These are phyloP conservation scores for Cardinalis cardinalis DNA, from an alignment of 2,113 vertebrate genomes.

Conservation along the genomic window DNA sequence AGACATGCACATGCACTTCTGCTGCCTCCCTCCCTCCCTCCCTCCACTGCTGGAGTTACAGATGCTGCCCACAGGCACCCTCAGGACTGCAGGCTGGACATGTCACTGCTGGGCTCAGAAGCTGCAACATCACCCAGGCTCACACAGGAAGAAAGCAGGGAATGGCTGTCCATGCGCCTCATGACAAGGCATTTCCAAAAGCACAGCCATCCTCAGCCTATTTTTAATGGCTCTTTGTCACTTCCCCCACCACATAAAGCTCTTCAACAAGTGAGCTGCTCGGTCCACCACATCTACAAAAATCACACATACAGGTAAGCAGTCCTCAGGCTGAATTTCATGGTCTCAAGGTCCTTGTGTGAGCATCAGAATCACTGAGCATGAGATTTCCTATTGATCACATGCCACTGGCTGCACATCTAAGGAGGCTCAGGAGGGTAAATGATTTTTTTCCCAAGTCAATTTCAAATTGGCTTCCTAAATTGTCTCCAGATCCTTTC, in stretches of 20 bases:
- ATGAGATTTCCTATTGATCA: constrained; percentile 23
- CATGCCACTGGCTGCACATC: constrained; percentile 16
- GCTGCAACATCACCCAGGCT: background rate
- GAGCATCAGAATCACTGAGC: background rate
- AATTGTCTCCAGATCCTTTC: constrained; percentile 62
- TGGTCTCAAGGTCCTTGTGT: background rate
- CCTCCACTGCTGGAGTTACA: background rate
- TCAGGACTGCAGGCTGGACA: background rate
- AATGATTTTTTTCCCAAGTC: constrained; percentile 53
- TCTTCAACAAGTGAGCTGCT: background rate
- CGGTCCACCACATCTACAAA: background rate
- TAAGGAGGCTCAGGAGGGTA: constrained; percentile 32
- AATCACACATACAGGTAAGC: background rate
- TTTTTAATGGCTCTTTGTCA: background rate
- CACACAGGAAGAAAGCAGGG: rapidly evolving
- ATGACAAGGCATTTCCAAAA: background rate
- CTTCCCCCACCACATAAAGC: background rate
- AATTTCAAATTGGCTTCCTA: constrained; percentile 50
- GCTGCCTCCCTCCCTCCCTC: background rate
- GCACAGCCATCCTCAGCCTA: background rate
- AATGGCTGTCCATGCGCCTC: rapidly evolving
- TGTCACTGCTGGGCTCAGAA: background rate
- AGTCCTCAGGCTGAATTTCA: background rate
- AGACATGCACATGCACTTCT: rapidly evolving
- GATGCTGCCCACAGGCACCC: background rate